A percentile compares a stretch with the other conserved stretches of the same genome.
phyloP scores from a whole-genome alignment of 2,797 vertebrate genomes.

The Pseudotriccus pelzelni region DNA sequence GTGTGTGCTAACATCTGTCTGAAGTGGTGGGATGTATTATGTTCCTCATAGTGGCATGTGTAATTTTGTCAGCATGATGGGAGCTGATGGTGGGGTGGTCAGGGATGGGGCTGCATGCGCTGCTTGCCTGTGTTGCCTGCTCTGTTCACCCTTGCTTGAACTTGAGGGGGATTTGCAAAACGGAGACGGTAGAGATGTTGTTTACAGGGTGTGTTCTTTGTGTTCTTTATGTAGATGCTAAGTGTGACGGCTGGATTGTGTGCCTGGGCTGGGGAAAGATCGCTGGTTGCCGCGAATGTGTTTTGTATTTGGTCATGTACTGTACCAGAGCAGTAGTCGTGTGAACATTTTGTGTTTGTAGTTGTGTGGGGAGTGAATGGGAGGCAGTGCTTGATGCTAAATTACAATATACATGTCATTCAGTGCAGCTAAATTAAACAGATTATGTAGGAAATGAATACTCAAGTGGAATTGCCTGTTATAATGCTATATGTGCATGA shows the following conservation, averaged over 20 bases:
- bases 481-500: neutral
- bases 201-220: slow-evolving; percentile 2
- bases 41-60: neutral
- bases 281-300: neutral
- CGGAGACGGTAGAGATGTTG: neutral
- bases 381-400: neutral
- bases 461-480: neutral
- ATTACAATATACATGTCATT: neutral
- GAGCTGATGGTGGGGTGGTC: neutral
- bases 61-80: neutral
- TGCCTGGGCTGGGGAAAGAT: neutral
- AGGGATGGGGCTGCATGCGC: neutral
- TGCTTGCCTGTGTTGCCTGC: neutral
- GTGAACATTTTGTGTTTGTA: neutral
- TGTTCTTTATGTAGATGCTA: neutral
- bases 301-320: neutral
- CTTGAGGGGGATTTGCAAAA: neutral
- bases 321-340: neutral
- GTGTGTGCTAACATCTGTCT: neutral
- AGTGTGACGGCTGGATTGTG: neutral
- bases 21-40: neutral
- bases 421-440: neutral
- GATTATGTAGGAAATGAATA: neutral
- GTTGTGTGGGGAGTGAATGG: neutral
- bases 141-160: neutral